These are phyloP conservation scores for Rhagophthalmus giganteus DNA, from an alignment of 2,888 invertebrate genomes.

Conservation along the genomic window DNA sequence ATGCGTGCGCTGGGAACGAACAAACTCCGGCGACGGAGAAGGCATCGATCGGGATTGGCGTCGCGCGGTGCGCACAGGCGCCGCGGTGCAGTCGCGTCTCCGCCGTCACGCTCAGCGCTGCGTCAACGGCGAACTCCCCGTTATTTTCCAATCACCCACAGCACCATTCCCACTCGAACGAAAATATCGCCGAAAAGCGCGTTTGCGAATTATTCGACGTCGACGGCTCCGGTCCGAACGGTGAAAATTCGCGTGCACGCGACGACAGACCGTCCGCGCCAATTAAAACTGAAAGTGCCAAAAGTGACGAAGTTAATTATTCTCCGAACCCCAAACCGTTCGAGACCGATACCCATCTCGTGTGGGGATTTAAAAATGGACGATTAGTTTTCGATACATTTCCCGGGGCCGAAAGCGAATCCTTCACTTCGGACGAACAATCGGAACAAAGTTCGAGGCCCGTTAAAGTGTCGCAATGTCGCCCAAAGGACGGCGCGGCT, in stretches of 20 bases:
- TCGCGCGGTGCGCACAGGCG: conserved; percentile 47
- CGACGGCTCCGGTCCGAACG: conserved; percentile 3
- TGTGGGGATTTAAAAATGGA: conserved; percentile 45
- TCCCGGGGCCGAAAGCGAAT: conserved; percentile 16
- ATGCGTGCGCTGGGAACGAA: conserved; percentile 30
- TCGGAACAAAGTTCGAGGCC: conserved; percentile 14
- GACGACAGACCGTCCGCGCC: too few relatives aligned
- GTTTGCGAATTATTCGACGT: neutral
- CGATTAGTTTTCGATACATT: conserved; percentile 41
- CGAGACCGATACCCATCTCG: conserved; percentile 20
- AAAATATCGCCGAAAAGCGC: conserved; percentile 18
- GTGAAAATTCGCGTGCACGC: neutral
- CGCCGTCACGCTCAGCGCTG: conserved; percentile 47
- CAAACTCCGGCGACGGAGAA: conserved; percentile 38
- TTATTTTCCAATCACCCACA: conserved; percentile 20
- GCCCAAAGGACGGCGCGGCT: conserved; percentile 6
- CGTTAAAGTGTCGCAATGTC: conserved; percentile 12
- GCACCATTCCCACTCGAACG: conserved; percentile 13
- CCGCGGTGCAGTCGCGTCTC: conserved; percentile 50
- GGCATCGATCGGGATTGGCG: conserved; percentile 49
- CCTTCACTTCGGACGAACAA: conserved; percentile 3
- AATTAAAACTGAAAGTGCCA: conserved; percentile 13
- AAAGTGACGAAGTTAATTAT: neutral
- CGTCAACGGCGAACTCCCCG: conserved; percentile 31
- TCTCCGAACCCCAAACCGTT: conserved; percentile 4